phyloP scores from a whole-genome alignment of 2,888 invertebrate genomes.

The Eretmocerus hayati region DNA sequence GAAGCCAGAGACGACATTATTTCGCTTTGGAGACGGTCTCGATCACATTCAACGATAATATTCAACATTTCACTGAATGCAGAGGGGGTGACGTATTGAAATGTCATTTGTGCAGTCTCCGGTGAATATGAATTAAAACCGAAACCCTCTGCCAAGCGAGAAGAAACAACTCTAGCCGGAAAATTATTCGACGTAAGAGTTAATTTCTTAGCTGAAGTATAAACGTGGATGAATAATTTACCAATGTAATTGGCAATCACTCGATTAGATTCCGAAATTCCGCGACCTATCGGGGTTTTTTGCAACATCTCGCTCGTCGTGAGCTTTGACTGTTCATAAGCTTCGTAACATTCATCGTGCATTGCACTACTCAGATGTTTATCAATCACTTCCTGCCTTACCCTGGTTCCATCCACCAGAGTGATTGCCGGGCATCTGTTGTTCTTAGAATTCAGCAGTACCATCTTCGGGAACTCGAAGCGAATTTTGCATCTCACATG shows the following conservation, averaged over 20 bases:
- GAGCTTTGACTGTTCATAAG: neutral
- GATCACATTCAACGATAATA: too few relatives aligned
- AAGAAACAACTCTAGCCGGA: neutral
- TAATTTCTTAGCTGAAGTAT: neutral
- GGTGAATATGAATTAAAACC: neutral
- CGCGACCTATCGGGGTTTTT: neutral
- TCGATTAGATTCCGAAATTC: neutral
- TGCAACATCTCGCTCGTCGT: neutral
- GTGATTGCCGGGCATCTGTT: neutral
- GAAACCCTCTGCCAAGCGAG: neutral
- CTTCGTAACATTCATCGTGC: neutral
- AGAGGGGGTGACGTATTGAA: neutral
- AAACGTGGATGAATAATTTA: too few relatives aligned
- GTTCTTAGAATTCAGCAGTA: neutral
- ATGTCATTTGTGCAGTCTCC: neutral
- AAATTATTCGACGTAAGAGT: neutral
- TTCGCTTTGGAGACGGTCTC: neutral
- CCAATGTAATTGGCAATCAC: neutral
- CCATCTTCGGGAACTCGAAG: neutral
- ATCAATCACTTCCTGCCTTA: neutral
- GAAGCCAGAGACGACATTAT: neutral
- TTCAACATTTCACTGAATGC: neutral
- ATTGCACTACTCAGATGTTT: neutral
- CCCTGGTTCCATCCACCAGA: neutral
- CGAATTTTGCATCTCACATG: neutral